phyloP scores from a whole-genome alignment of 1,140 invertebrate species.

The Apis florea region DNA sequence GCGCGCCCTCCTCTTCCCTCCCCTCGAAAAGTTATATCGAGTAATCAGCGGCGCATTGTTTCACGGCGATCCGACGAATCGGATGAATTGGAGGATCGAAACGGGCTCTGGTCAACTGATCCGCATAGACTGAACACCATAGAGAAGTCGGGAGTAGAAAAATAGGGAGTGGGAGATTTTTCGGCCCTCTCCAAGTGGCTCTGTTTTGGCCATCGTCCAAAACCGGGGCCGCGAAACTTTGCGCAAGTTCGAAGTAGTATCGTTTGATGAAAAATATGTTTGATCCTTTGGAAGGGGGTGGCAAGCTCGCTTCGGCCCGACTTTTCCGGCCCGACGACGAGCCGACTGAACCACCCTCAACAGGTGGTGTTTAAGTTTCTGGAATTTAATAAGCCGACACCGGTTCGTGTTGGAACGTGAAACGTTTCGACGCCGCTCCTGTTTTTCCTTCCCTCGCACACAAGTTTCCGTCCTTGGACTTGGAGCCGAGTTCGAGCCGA shows the following conservation, averaged over 20 bases:
- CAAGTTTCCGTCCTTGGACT: no score
- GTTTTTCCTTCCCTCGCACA: not conserved
- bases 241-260: no score
- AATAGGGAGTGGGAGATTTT: no score
- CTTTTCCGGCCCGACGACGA: slow-evolving; percentile 52
- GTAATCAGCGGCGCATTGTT: slow-evolving; percentile 80
- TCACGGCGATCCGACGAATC: slow-evolving; percentile 77
- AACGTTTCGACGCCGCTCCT: not conserved
- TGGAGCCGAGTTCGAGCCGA: no score
- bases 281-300: not conserved
- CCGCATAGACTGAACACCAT: slow-evolving; percentile 29
- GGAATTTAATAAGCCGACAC: slow-evolving; percentile 63
- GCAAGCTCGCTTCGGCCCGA: slow-evolving; percentile 4
- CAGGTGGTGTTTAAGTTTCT: slow-evolving; percentile 67
- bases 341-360: slow-evolving; percentile 58
- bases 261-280: no score
- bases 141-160: not conserved
- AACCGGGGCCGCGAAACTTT: no score
- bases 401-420: no score
- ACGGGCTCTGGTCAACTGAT: slow-evolving; percentile 52
- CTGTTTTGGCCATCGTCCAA: no score
- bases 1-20: slow-evolving; percentile 35
- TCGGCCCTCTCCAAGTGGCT: no score
- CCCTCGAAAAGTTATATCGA: slow-evolving; percentile 66
- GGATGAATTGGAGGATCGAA: slow-evolving; percentile 74